Base-by-base conservation (phyloP, 2,797 vertebrate genomes). In the Halcyon smyrnensis region DNA sequence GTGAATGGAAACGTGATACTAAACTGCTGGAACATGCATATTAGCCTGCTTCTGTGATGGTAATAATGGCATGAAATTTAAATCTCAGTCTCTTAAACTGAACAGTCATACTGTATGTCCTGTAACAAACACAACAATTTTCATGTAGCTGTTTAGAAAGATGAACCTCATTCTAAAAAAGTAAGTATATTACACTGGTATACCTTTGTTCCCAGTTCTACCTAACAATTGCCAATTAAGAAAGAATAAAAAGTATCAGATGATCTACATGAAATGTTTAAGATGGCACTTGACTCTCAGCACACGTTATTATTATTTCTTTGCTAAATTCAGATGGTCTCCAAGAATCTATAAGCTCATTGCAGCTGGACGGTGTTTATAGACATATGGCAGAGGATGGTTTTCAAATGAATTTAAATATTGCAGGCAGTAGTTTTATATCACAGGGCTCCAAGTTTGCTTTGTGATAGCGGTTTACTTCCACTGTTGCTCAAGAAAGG, bases 341-440 rank as follows among this genome's bases (percentile, higher is more conserved):
- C 79, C 54, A 86, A 81, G 84, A 92, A 75, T 46, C 28, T 46
- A 50, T 56, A 79, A 69, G 89, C 65, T 90, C 25, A 1, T 19
- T 87, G 83, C 90, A 95, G 89, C 91, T 94, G 94, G 92, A 78
- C 73, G 37, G 21, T 53, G 85, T 93, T 93, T 93, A 90, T 50
- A 92, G 89, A 81, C 93, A 93, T 91, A 92, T 90, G 82, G 89
- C 79, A 90, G 82, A 82, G 50, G 89, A 93, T 86, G 79, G 91
- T 88, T 94, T 97, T 84, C 91, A 90, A 91, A 95, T 80, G 93
- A 95, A 96, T 96, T 95, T 86, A 87, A 93, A 88, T 97, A 94
- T 88, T 60, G 91, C 91, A 86, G 87, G 87, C 87, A 95, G 77
- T 2, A 63, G 94, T 91, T 93, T 96, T 86, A 86, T 96, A 86